phyloP scores from a whole-genome alignment of 2,113 vertebrate genomes.

The Mormyrus lacerda region DNA sequence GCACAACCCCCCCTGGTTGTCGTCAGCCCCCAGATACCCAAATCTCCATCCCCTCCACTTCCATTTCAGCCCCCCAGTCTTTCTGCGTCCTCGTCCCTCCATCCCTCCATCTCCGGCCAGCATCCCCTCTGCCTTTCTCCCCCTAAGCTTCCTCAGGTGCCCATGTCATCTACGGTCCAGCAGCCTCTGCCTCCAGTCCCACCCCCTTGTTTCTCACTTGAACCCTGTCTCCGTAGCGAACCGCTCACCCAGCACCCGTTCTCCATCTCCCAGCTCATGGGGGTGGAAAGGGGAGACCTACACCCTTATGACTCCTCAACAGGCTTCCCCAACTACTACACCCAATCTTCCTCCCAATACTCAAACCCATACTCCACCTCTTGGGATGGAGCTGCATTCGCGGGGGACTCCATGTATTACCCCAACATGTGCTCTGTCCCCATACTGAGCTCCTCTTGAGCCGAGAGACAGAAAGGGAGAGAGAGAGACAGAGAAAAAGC shows the following conservation, averaged over 20 bases:
- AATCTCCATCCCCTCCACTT: constrained; percentile 11
- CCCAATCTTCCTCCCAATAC: constrained; percentile 2
- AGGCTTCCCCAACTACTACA: constrained; percentile 25
- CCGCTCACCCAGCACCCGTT: constrained; percentile 29
- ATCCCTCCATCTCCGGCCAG: background rate
- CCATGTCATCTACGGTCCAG: background rate
- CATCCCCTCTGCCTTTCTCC: constrained; percentile 6
- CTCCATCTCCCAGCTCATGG: constrained; percentile 38
- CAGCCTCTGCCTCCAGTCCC: constrained; percentile 8
- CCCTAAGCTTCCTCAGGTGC: background rate
- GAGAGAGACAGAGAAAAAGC: background rate
- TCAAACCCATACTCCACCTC: constrained; percentile 11
- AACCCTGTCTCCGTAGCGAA: constrained; percentile 22
- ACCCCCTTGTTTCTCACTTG: constrained; percentile 17
- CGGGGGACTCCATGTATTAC: constrained; percentile 28
- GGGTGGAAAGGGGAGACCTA: constrained; percentile 23
- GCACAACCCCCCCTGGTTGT: background rate
- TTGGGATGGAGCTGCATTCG: constrained; percentile 23
- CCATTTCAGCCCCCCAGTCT: background rate
- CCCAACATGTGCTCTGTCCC: constrained; percentile 34
- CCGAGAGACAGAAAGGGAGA: background rate
- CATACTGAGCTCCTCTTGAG: constrained; percentile 36
- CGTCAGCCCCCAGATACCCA: constrained; percentile 11
- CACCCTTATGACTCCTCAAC: constrained; percentile 23
- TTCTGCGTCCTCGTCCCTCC: background rate